Percentiles rank a stretch among this genome's conserved stretches.
Conservation (phyloP, 2,113 vertebrate genomes). For the Sphaerodactylus townsendi region DNA sequence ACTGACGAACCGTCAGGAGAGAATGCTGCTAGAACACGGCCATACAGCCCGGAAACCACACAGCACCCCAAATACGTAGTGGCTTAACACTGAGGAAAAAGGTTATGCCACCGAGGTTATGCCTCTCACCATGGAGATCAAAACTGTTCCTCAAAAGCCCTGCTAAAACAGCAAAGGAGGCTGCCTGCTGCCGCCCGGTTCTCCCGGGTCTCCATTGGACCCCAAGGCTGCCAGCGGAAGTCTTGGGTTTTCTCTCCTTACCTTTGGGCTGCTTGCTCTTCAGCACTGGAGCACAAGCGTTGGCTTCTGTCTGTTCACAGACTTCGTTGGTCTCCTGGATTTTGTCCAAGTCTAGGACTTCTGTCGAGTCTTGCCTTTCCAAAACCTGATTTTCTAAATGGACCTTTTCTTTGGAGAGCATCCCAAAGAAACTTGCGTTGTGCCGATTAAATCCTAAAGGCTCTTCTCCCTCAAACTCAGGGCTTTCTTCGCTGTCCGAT, state of each 20-base stretch:
- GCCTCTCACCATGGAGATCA: neutral
- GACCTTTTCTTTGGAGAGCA: slow-evolving; percentile 63
- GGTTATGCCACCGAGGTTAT: too few relatives aligned
- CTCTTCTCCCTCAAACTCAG: slow-evolving; percentile 68
- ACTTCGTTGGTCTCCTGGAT: slow-evolving; percentile 93
- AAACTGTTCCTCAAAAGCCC: neutral
- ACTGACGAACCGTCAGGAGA: too few relatives aligned
- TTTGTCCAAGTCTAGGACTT: slow-evolving; percentile 73
- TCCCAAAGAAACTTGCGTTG: slow-evolving; percentile 79
- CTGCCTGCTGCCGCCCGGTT: neutral
- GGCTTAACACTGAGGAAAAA: too few relatives aligned
- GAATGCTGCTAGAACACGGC: too few relatives aligned
- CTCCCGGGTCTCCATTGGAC: slow-evolving; percentile 41
- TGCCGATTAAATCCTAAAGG: slow-evolving; percentile 67
- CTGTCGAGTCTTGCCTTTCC: slow-evolving; percentile 53
- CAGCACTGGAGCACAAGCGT: slow-evolving; percentile 81
- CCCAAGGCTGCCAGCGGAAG: neutral
- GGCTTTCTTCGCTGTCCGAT: slow-evolving; percentile 77
- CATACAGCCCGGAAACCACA: too few relatives aligned
- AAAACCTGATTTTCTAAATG: slow-evolving; percentile 70
- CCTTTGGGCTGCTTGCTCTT: slow-evolving; percentile 78
- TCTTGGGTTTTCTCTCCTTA: slow-evolving; percentile 59
- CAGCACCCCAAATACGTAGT: too few relatives aligned
- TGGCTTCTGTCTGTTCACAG: slow-evolving; percentile 79
- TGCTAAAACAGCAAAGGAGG: neutral